These are phyloP conservation scores for Caenorhabditis auriculariae DNA, from an alignment of 2,888 invertebrate species.

Conservation along the genomic window DNA sequence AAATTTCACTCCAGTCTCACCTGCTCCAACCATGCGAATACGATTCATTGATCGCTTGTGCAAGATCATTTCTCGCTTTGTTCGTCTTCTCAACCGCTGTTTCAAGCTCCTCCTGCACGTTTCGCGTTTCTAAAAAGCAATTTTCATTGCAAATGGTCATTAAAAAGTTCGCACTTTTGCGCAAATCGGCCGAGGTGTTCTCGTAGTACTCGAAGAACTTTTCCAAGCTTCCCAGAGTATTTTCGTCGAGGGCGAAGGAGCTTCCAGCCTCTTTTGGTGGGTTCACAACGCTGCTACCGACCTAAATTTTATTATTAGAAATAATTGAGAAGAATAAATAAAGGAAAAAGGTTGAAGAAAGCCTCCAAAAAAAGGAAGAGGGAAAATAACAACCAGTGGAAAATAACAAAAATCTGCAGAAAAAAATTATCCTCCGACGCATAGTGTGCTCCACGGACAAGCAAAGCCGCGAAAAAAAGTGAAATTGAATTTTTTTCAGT, in stretches of 20 bases:
- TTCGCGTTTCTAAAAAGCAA: conserved; percentile 4
- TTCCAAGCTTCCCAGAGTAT: conserved; percentile 31
- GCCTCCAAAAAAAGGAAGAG: neutral
- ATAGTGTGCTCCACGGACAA: too few relatives aligned
- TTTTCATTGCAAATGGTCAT: neutral
- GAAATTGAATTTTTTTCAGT: too few relatives aligned
- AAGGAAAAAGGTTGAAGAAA: too few relatives aligned
- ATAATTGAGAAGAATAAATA: too few relatives aligned
- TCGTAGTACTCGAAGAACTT: conserved; percentile 40
- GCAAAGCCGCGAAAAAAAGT: too few relatives aligned
- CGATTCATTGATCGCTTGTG: too few relatives aligned
- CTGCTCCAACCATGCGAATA: neutral
- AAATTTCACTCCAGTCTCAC: neutral
- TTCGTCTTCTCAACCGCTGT: conserved; percentile 9
- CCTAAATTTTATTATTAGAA: neutral
- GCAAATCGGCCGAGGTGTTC: conserved; percentile 10
- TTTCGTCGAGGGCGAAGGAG: conserved; percentile 15
- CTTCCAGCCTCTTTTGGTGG: conserved; percentile 13
- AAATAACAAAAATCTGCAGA: too few relatives aligned
- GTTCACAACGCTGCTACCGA: conserved; percentile 18
- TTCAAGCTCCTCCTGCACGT: neutral
- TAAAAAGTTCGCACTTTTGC: neutral
- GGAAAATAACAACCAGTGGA: too few relatives aligned
- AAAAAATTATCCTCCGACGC: too few relatives aligned
- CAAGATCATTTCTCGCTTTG: neutral